Evolutionary conservation across 1,140 invertebrate genomes (phyloP), one percentile per base, ranked within the genome.

Genomic region (Drosophila gunungcola): DNA sequence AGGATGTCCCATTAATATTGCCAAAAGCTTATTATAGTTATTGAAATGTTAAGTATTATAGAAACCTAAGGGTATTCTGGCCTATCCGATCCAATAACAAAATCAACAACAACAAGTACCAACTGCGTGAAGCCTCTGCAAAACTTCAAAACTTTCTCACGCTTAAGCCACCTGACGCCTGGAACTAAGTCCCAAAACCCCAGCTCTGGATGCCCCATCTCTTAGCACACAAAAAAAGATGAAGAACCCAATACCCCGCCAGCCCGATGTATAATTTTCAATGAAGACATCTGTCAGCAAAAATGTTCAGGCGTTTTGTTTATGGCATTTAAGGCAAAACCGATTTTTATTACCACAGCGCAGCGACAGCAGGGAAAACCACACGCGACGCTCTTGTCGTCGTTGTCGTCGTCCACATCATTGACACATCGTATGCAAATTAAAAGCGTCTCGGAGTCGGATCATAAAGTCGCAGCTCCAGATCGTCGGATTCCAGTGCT

Each of bases 271-370:
- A 89, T 89, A 80, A 89, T 89, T 80, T 89, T 89, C 89, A 91
- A 91, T 91, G 90, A 91, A 91, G 90, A 91, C 90, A 91, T 91
- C 89, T 91, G 90, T 90, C 90, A 90, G 81, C 88, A 70, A 84
- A 89, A 91, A 91, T 91, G 83, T 78, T 89, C 80, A 78, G 84
- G 84, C 84, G 84, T 89, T 89, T 89, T 89, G 84, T 89, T 89
- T 89, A 89, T 89, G 80, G 84, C 80, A 84, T 84, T 89, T 88
- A 88, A 83, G 67, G 86, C 86, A 90, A 90, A 86, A 80, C 79
- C 81, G 84, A 91, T 91, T 84, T 91, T 91, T 91, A 91, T 86
- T 89, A 91, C 89, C 89, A 64, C 81, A 85, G 60, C 46, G 80
- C 9, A 38, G 48, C 48, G 48, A 83, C 68, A 85, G 41, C 67